A percentile compares a stretch with the other conserved stretches of the same genome.
These are phyloP conservation scores for Dryocosmus kuriphilus DNA, from an alignment of 2,888 invertebrate species.

Conservation along the genomic window DNA sequence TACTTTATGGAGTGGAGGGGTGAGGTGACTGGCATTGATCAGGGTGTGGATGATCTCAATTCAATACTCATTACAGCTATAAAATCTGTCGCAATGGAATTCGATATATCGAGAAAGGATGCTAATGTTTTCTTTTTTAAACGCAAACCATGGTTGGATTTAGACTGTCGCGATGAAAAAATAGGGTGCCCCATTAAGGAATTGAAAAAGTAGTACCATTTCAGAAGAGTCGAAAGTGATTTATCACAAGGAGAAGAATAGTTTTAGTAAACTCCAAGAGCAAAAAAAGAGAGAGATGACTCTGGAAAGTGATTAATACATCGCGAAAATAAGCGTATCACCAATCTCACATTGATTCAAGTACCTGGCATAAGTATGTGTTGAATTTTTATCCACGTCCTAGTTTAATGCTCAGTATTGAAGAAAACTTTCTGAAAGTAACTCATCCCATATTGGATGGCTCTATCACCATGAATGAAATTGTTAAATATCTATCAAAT, in stretches of 20 bases:
- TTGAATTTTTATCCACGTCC: no score
- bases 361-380: no score
- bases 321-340: no score
- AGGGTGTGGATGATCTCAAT: not conserved
- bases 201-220: not conserved
- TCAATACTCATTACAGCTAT: not conserved
- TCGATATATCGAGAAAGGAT: not conserved
- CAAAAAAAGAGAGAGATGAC: no score
- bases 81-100: not conserved
- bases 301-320: no score
- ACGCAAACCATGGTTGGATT: not conserved
- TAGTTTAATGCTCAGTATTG: no score
- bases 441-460: not conserved
- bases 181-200: not conserved
- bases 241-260: not conserved
- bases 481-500: not conserved
- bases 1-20: not conserved
- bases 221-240: not conserved
- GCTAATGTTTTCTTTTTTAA: not conserved
- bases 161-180: not conserved
- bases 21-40: not conserved
- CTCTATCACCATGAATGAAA: not conserved
- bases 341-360: no score
- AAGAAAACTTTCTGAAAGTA: no score
- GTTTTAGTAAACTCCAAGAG: no score